A percentile compares a stretch with the other conserved stretches of the same genome.
These are phyloP conservation scores for Euzophera pinguis DNA, from an alignment of 2,888 invertebrate genomes.

Conservation along the genomic window DNA sequence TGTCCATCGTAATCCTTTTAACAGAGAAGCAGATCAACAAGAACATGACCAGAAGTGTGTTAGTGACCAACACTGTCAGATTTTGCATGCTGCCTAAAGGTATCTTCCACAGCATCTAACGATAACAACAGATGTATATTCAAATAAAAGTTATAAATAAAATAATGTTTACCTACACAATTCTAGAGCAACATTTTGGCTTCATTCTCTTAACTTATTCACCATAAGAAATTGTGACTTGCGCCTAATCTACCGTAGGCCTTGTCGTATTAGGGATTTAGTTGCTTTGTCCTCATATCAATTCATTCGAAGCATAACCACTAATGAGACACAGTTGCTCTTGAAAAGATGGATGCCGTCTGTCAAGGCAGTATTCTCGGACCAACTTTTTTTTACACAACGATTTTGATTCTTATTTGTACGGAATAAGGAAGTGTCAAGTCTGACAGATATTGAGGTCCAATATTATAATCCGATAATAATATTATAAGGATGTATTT, in stretches of 20 bases:
- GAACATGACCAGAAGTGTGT: no score
- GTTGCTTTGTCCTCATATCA: conserved; percentile 29
- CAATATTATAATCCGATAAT: conserved; percentile 51
- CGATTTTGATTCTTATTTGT: conserved; percentile 24
- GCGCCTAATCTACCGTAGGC: conserved; percentile 36
- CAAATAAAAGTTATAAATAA: no score
- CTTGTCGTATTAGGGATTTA: conserved; percentile 10
- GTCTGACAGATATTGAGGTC: conserved; percentile 19
- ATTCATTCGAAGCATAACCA: conserved; percentile 48
- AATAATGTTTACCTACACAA: no score
- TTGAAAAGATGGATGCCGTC: conserved; percentile 39
- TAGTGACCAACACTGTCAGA: no score
- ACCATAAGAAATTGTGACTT: conserved; percentile 23
- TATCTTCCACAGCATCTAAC: no score
- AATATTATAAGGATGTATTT: conserved; percentile 58
- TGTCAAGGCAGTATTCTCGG: conserved; percentile 42
- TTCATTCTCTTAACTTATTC: neutral
- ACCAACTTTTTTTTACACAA: conserved; percentile 14
- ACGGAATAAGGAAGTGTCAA: neutral
- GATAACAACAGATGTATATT: no score
- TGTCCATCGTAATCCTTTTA: no score
- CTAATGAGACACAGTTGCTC: conserved; percentile 54
- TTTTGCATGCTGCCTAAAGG: no score
- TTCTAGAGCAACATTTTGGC: neutral
- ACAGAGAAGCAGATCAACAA: no score